These are phyloP conservation scores for Scomber japonicus DNA, from an alignment of 2,113 vertebrate genomes.

Conservation along the genomic window DNA sequence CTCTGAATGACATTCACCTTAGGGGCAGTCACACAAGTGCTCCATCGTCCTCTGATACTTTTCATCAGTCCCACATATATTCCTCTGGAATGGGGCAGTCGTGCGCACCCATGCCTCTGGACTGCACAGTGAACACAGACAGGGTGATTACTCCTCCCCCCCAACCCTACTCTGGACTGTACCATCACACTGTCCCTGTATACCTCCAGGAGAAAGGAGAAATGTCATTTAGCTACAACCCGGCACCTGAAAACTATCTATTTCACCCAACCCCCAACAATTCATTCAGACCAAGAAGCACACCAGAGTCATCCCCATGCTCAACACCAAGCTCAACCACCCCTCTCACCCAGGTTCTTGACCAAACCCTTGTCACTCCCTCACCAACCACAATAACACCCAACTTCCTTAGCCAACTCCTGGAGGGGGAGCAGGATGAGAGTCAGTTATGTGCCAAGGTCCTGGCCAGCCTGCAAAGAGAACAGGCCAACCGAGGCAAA, in stretches of 20 bases:
- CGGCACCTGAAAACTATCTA: slow-evolving; percentile 36
- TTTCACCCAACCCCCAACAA: slow-evolving; percentile 15
- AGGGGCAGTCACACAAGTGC: slow-evolving; percentile 44
- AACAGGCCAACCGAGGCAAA: slow-evolving; percentile 85
- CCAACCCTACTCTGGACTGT: slow-evolving; percentile 66
- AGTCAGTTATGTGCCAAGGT: slow-evolving; percentile 82
- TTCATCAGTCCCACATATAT: slow-evolving; percentile 68
- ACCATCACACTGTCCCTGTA: slow-evolving; percentile 58
- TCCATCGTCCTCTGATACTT: slow-evolving; percentile 60
- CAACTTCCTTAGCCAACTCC: slow-evolving; percentile 77
- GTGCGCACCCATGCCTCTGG: slow-evolving; percentile 58
- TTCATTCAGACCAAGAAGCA: slow-evolving; percentile 52
- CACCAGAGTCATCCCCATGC: slow-evolving; percentile 44
- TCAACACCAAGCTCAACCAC: slow-evolving; percentile 51
- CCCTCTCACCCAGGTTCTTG: slow-evolving; percentile 2
- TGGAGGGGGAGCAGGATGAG: slow-evolving; percentile 86
- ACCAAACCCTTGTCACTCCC: slow-evolving; percentile 14
- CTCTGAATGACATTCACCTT: slow-evolving; percentile 63
- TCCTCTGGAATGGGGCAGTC: slow-evolving; percentile 57
- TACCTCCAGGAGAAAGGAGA: slow-evolving; percentile 71
- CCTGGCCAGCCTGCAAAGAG: slow-evolving; percentile 82
- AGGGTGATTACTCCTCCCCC: slow-evolving; percentile 55
- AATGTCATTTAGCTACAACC: slow-evolving; percentile 52
- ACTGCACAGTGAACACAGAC: slow-evolving; percentile 66
- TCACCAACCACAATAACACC: background rate